These are phyloP conservation scores for Takifugu ocellatus DNA, from an alignment of 2,797 vertebrate genomes.

Conservation along the genomic window DNA sequence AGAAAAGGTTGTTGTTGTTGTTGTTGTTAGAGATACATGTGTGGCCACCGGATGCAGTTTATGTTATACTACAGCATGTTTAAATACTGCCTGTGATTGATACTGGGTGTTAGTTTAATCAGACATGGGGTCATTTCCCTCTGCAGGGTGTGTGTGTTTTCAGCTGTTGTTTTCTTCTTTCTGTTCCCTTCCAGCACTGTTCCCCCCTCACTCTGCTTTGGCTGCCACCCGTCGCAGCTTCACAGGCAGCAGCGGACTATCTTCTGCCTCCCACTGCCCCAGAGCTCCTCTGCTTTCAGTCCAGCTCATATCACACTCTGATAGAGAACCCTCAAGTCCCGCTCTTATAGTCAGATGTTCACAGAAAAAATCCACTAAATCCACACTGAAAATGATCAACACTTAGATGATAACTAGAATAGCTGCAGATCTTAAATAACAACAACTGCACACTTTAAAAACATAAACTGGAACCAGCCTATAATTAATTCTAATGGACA, in stretches of 20 bases:
- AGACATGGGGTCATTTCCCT: conserved; percentile 42
- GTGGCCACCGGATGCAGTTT: not conserved
- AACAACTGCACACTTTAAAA: too few species aligned
- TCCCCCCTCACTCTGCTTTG: conserved; percentile 22
- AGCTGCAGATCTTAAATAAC: too few species aligned
- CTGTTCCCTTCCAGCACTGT: conserved; percentile 30
- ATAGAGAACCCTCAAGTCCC: not conserved
- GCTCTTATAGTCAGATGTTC: too few species aligned
- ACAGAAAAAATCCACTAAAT: too few species aligned
- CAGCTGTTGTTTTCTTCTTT: conserved; percentile 28
- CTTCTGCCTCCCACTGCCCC: conserved; percentile 28
- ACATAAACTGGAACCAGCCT: too few species aligned
- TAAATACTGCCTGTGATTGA: conserved; percentile 7
- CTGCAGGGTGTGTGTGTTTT: conserved; percentile 56
- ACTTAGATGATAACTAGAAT: too few species aligned
- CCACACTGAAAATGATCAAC: too few species aligned
- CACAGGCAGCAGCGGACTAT: conserved; percentile 38
- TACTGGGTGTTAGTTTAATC: conserved; percentile 2
- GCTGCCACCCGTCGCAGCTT: conserved; percentile 27
- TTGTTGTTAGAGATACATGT: not conserved
- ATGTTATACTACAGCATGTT: not conserved
- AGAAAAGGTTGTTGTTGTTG: too few species aligned
- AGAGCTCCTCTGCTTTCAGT: conserved; percentile 7
- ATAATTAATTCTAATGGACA: too few species aligned
- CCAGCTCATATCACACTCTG: conserved; percentile 20